Base-by-base conservation (phyloP, 2,888 invertebrate species). In the Flabesymbios commensalis region DNA sequence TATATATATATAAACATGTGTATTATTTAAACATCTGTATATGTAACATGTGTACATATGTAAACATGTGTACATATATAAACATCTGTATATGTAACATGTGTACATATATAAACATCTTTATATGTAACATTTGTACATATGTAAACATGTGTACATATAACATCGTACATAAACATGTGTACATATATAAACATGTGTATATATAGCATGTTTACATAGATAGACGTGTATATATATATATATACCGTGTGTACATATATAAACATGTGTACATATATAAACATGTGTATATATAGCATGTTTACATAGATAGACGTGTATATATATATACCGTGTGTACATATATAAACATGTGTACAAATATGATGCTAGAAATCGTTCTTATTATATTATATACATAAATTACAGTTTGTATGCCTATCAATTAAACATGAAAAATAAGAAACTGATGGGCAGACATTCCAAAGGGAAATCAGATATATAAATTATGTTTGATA, bases 1-100 rank as follows among this genome's bases (percentile, higher is more conserved):
- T 28, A 53, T 28, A 53, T 28, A 53, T 28, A 53, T 26, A 28
- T 53, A 53, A 14, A 51, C 24, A 49, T 32, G 22, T 24, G 19
- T 43, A 28, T 19, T 29, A 45, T 24, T 14, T 43, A 43, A 19
- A 17, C 29, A 43, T 28, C 26, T 43, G 19, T 28, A 43, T 31
- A 48, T 32, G 29, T 49, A n/a, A n/a, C n/a, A n/a, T n/a, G n/a
- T n/a, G n/a, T n/a, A n/a, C n/a, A n/a, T n/a, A n/a, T n/a, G n/a
- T n/a, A n/a, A n/a, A 31, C 24, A 41, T 49, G 29, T 32, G 29
- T 49, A 26, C 29, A 41, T 32, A 48, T 22, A 41, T 31, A 48
- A 24, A 41, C 33, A 29, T 22, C 29, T 49, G 29, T 32, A 29
- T 32, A 48, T 28, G 29, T n/a, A n/a, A n/a, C n/a, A n/a, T 49